A percentile compares a stretch with the other conserved stretches of the same genome.
Evolutionary conservation across 2,113 vertebrate genomes (phyloP).

Genomic region (Cheirogaleus medius): DNA sequence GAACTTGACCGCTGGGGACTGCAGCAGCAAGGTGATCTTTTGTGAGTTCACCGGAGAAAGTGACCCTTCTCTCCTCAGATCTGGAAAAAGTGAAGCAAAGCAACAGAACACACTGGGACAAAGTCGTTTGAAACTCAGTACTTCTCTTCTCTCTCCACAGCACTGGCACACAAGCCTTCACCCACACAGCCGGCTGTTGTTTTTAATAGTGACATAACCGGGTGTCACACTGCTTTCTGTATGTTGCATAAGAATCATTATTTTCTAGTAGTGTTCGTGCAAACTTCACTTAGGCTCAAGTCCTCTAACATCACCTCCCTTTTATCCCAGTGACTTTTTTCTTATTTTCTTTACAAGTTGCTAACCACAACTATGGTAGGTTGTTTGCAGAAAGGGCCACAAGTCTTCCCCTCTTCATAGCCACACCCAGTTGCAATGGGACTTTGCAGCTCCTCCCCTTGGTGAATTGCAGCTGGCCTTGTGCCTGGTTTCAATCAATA

Average conservation of each 20-base stretch:
- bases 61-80: conserved; percentile 90
- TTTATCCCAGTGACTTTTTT: background rate
- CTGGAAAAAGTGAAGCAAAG: conserved; percentile 80
- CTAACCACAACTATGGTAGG: background rate
- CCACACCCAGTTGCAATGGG: background rate
- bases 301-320: background rate
- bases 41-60: conserved; percentile 93
- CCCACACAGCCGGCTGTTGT: too few relatives aligned
- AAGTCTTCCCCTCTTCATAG: background rate
- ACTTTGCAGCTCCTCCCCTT: background rate
- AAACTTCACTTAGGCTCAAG: background rate
- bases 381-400: background rate
- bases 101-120: background rate
- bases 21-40: conserved; percentile 95
- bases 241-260: background rate
- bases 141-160: background rate
- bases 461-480: background rate
- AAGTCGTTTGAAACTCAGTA: background rate
- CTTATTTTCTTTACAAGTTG: background rate
- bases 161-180: background rate
- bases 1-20: conserved; percentile 98
- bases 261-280: background rate
- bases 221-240: background rate
- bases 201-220: background rate
- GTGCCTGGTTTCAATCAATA: background rate